These are phyloP conservation scores for Mareca strepera DNA, from an alignment of 2,797 vertebrate species.

Conservation along the genomic window DNA sequence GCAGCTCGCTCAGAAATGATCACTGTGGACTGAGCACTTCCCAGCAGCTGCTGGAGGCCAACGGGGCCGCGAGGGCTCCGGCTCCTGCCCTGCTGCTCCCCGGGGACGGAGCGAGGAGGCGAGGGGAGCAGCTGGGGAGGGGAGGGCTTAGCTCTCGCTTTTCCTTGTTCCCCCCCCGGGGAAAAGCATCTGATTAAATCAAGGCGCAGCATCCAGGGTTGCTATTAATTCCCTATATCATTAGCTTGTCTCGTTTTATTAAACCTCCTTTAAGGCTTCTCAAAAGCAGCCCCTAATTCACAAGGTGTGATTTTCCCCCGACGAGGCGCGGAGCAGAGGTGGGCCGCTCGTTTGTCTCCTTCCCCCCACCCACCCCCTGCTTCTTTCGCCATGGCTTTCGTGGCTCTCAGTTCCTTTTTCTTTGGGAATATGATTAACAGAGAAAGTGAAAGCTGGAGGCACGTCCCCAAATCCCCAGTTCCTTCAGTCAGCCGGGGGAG, in stretches of 20 bases:
- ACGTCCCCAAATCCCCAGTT: neutral
- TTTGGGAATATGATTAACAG: slow-evolving; percentile 8
- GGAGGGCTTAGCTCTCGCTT: neutral
- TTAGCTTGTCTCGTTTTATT: slow-evolving; percentile 71
- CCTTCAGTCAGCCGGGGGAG: neutral
- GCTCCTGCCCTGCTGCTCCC: neutral
- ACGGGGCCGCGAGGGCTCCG: neutral
- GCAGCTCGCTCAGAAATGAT: neutral
- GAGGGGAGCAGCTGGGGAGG: neutral
- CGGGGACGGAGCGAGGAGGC: neutral
- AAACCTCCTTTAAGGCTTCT: slow-evolving; percentile 60
- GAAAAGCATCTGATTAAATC: slow-evolving; percentile 61
- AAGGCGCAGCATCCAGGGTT: slow-evolving; percentile 41
- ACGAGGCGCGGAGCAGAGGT: slow-evolving; percentile 33
- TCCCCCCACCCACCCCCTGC: neutral
- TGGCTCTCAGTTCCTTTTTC: neutral
- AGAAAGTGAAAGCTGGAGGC: slow-evolving; percentile 5
- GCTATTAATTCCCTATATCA: slow-evolving; percentile 65
- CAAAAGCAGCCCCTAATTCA: slow-evolving; percentile 45
- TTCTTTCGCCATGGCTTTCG: slow-evolving; percentile 26
- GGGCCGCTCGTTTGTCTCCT: slow-evolving; percentile 45
- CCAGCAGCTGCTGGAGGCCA: neutral
- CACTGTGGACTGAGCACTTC: rapidly evolving
- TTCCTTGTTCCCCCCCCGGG: neutral
- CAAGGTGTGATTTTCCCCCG: slow-evolving; percentile 63